Evolutionary conservation across 2,888 invertebrate genomes (phyloP).

Genomic region (Trissoscelio sp.): DNA sequence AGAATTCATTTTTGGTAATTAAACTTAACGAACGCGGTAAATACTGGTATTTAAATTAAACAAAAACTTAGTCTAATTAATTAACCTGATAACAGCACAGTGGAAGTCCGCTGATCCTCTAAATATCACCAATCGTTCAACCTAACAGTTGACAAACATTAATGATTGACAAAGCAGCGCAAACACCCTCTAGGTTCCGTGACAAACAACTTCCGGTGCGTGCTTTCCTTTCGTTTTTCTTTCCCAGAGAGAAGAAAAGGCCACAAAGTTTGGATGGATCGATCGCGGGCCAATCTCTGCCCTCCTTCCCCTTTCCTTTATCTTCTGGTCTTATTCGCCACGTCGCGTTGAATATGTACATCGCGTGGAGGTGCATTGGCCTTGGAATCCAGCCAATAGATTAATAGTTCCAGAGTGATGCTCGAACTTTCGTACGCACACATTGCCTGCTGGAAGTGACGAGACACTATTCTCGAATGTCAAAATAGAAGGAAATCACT

Average conservation of each 20-base stretch:
- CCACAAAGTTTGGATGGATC: conserved; percentile 68
- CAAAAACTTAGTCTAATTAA: background rate
- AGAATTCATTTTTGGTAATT: background rate
- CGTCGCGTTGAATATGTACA: conserved; percentile 79
- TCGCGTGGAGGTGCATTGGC: conserved; percentile 78
- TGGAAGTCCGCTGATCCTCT: too few relatives aligned
- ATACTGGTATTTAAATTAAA: background rate
- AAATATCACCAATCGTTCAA: too few relatives aligned
- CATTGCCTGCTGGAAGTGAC: conserved; percentile 82
- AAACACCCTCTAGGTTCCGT: conserved; percentile 30
- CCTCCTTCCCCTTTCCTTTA: conserved; percentile 47
- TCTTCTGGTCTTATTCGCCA: conserved; percentile 69
- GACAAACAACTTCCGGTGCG: conserved; percentile 57
- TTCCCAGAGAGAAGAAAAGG: conserved; percentile 69
- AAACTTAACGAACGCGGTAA: background rate
- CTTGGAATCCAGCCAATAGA: conserved; percentile 82
- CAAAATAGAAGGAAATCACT: conserved; percentile 58
- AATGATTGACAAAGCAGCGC: too few relatives aligned
- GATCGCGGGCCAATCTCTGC: conserved; percentile 32
- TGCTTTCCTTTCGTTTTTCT: conserved; percentile 43
- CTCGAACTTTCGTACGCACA: conserved; percentile 79
- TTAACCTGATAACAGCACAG: too few relatives aligned
- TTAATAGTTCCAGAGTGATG: conserved; percentile 82
- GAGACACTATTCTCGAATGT: conserved; percentile 76
- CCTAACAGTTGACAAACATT: too few relatives aligned